Base-by-base conservation (phyloP, 2,797 vertebrate genomes). In the Halcyon chelicuti region DNA sequence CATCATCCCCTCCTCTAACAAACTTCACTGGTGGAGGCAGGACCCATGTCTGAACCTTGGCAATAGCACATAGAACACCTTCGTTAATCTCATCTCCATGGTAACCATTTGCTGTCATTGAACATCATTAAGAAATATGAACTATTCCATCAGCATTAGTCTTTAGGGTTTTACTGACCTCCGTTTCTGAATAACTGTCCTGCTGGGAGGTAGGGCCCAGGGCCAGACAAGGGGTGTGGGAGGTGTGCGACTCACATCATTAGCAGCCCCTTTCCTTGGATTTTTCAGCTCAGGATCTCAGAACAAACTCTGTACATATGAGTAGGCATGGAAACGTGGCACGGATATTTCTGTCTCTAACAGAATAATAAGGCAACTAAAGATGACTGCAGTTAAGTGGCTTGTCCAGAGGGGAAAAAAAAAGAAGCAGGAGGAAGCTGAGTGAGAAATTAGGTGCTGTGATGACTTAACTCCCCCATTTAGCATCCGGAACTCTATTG, bases 291-390 rank as follows among this genome's bases (percentile, higher is more conserved):
- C 28, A 13, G 73, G 63, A 77, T 95, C 76, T 90, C 54, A 91
- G 95, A 84, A 83, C 57, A 67, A 90, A 70, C 58, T 74, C 82
- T 61, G 73, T 87, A 92, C 83, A 95, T 92, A 86, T 51, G 90
- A 94, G 95, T 95, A 97, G 96, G 95, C 95, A 97, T 96, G 94
- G 95, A 94, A 96, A 96, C 86, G 5, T 88, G 87, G 86, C 86
- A 92, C 28, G 33, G 93, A 93, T 96, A 94, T 96, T 96, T 93
- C 77, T 94, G 90, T 87, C 83, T 93, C 83, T 82, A 74, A 79
- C 92, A 96, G 60, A 93, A 82, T 93, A 94, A 94, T 73, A 91
- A 91, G 80, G 71, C 66, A 90, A 31, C 86, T 79, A 39, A 77
- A 79, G 84, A 94, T 65, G 77, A 86, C 73, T 93, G 83, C 21